Evolutionary conservation across 2,113 vertebrate genomes (phyloP).

Genomic region (Corythornis vintsioides): DNA sequence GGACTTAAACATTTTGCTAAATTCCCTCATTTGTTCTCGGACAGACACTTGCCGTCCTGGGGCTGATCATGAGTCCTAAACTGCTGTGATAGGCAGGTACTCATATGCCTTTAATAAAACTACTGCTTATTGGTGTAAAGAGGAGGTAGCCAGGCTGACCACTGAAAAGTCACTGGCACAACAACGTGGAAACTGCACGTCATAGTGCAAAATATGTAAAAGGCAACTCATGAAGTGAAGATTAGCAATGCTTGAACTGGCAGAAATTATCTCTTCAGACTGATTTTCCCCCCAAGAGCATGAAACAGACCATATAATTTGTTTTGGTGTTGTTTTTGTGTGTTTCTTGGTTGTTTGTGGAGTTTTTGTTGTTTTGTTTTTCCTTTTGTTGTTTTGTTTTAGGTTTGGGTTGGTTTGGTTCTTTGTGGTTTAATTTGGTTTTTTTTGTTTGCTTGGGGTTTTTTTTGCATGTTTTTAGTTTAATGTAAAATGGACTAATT

Average conservation of each 20-base stretch:
- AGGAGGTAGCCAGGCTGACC: not conserved
- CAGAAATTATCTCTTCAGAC: not conserved
- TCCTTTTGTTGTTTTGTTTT: not conserved
- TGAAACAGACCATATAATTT: not conserved
- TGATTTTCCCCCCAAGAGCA: not conserved
- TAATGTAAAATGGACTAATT: not conserved
- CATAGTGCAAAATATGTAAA: not conserved
- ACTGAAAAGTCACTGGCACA: not conserved
- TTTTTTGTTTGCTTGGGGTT: no score
- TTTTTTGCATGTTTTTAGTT: not conserved
- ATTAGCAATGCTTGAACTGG: not conserved
- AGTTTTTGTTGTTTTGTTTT: not conserved
- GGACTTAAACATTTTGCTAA: constrained; percentile 56
- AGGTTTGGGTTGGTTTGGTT: no score
- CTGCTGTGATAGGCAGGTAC: not conserved
- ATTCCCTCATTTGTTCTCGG: constrained; percentile 52
- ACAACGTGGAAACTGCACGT: not conserved
- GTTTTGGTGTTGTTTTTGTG: not conserved
- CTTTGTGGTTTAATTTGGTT: no score
- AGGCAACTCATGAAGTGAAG: not conserved
- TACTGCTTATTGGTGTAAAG: not conserved
- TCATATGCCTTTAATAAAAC: not conserved
- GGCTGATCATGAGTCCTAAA: not conserved
- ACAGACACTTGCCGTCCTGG: not conserved
- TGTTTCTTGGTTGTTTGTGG: no score